Evolutionary conservation across 2,113 vertebrate genomes (phyloP).

Genomic region (Gavia stellata): DNA sequence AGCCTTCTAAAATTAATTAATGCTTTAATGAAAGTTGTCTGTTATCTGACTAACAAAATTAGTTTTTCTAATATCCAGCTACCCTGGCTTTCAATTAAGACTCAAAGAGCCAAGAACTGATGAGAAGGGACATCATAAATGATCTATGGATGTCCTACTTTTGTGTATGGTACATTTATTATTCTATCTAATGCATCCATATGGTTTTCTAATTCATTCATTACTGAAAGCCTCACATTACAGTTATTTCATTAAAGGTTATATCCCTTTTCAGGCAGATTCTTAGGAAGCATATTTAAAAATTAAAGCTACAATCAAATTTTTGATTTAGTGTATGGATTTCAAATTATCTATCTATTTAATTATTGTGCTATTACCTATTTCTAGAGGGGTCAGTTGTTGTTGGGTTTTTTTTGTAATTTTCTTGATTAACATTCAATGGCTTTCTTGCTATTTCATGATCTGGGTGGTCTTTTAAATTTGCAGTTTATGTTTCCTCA

Average conservation of each 20-base stretch:
- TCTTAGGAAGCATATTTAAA: slow-evolving; percentile 52
- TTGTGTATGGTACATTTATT: slow-evolving; percentile 58
- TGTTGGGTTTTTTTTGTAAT: not conserved
- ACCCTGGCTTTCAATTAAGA: slow-evolving; percentile 67
- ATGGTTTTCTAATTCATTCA: slow-evolving; percentile 54
- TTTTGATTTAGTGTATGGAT: slow-evolving; percentile 15
- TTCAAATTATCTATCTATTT: slow-evolving; percentile 27
- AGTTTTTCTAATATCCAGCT: slow-evolving; percentile 58
- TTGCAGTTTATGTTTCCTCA: not conserved
- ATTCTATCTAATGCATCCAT: slow-evolving; percentile 60
- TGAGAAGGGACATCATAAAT: slow-evolving; percentile 61
- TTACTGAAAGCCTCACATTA: slow-evolving; percentile 47
- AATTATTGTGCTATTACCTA: not conserved
- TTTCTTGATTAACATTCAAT: not conserved
- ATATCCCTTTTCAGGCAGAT: slow-evolving; percentile 34
- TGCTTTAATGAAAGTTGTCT: slow-evolving; percentile 64
- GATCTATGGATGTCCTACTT: slow-evolving; percentile 63
- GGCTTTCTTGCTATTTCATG: not conserved
- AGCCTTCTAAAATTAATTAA: slow-evolving; percentile 69
- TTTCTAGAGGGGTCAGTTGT: not conserved
- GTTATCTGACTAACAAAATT: slow-evolving; percentile 65
- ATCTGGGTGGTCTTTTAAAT: not conserved
- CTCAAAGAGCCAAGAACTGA: slow-evolving; percentile 51
- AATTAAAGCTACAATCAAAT: slow-evolving; percentile 12
- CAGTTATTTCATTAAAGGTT: slow-evolving; percentile 57